Evolutionary conservation across 64 coral and sea anemone genomes (phyloP), one percentile per base, ranked within the genome.

Genomic region (Cladopsammia gracilis): DNA sequence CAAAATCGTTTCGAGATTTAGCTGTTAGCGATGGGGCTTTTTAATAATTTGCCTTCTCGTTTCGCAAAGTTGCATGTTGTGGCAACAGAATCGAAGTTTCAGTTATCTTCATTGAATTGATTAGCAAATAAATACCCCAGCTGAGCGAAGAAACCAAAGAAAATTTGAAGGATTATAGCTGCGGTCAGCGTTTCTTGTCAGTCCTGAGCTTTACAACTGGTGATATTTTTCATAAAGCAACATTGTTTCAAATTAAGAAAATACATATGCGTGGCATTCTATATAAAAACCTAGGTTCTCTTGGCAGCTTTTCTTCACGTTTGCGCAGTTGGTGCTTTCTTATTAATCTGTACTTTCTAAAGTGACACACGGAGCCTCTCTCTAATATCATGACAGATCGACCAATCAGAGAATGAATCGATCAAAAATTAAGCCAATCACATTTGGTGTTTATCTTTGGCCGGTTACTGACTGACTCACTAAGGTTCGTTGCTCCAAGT

Each of bases 81-180:
- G 19, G 34, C 34, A 57, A 1, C 4, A 20, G 16, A 75, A 75
- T 20, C 18, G 20, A 75, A 75, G 4, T 18, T 49, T 20, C 72
- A 75, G 44, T 4, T 11, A 18, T 47, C 34, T 49, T 14, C 48
- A 19, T 16, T 43, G 45, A 75, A 16, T 75, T 75, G 4, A 49
- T 75, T 75, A 75, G 46, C 25, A 42, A 71, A 71, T 71, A 42
- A 71, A 75, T 10, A 75, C 72, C 20, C 43, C 72, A 75, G 72
- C 72, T 75, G 72, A n/a, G 72, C 44, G 46, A 75, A 50, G 18
- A 49, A 47, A 9, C 71, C 71, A 20, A 49, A 75, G 34, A 34
- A 34, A 34, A 34, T 34, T 34, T 34, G 34, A 34, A 34, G 34
- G 34, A 34, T 34, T 34, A 34, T 34, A 34, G 34, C 34, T 34